Evolutionary conservation across 2,888 invertebrate species (phyloP), one percentile per base, ranked within the genome.

Genomic region (Gibbula magus): DNA sequence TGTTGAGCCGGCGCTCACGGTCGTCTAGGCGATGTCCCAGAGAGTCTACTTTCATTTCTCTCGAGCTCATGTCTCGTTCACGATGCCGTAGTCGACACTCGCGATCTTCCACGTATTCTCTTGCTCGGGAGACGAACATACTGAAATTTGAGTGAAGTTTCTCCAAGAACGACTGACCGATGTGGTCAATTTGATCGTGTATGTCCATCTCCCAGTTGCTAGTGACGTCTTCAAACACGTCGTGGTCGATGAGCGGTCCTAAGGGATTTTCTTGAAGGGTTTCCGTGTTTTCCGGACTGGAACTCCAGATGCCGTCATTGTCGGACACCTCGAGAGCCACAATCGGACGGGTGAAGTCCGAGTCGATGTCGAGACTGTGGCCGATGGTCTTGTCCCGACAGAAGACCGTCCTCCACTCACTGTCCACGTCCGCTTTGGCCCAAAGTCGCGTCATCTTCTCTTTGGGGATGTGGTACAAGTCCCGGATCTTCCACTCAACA

Each of bases 101-200:
- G 20, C 89, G 85, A 51, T 89, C 89, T 32, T 88, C 88, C 0
- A 91, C 88, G 76, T 89, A 89, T 22, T 90, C 90, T 67, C 89
- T 88, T 0, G 90, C 90, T 78, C 87, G 85, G 75, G 87, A 87
- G 8, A 90, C 88, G 79, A 90, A 90, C 51, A 87, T 85, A 66
- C 86, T 86, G 83, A 90, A 90, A 76, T 88, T 90, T 7, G 87
- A 83, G 81, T 91, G 91, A 0, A 91, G 85, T 45, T 88, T 86
- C 7, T 90, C 89, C 66, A 89, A 80, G 54, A 91, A 88, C 39
- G 84, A 87, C 82, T 89, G 87, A 0, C 91, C 90, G 35, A 90
- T 87, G 35, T 88, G 86, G 53, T 90, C 90, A 35, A 91, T 90
- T 82, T 91, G 91, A 39, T 91, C 90, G 73, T 91, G 91, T 67